Conservation (phyloP, 2,888 invertebrate species). For the Hoplodrina blanda region DNA sequence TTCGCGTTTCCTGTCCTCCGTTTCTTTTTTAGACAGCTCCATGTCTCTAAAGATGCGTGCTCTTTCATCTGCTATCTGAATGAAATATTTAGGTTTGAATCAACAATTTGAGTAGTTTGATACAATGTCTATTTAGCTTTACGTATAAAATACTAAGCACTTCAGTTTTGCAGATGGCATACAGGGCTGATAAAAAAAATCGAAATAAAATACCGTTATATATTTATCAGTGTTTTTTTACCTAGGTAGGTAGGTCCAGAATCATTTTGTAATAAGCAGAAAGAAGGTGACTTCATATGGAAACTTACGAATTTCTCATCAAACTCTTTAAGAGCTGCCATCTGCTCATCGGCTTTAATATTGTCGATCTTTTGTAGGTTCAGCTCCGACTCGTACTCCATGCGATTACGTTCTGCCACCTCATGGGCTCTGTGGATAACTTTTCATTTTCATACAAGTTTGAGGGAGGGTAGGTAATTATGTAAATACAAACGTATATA, state of each 20-base stretch:
- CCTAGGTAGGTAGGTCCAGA: background rate
- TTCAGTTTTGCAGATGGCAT: no score
- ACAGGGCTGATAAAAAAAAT: no score
- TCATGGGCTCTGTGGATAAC: conserved; percentile 75
- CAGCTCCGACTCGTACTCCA: conserved; percentile 80
- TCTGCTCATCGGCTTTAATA: conserved; percentile 76
- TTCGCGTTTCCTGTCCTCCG: conserved; percentile 67
- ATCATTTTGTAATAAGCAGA: background rate
- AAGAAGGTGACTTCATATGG: background rate
- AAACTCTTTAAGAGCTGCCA: conserved; percentile 78
- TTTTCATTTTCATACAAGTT: no score
- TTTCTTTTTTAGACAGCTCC: conserved; percentile 71
- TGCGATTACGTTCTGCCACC: conserved; percentile 77
- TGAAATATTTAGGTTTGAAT: background rate
- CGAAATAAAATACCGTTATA: no score
- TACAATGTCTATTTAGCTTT: no score
- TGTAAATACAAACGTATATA: no score
- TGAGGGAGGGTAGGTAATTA: no score
- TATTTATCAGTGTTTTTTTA: no score
- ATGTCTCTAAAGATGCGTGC: conserved; percentile 79
- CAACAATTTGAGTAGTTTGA: background rate
- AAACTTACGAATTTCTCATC: conserved; percentile 81
- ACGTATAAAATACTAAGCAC: no score
- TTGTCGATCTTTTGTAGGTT: conserved; percentile 81
- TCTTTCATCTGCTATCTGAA: conserved; percentile 77